These are phyloP conservation scores for Latheticus oryzae DNA, from an alignment of 2,888 invertebrate species.

Conservation along the genomic window DNA sequence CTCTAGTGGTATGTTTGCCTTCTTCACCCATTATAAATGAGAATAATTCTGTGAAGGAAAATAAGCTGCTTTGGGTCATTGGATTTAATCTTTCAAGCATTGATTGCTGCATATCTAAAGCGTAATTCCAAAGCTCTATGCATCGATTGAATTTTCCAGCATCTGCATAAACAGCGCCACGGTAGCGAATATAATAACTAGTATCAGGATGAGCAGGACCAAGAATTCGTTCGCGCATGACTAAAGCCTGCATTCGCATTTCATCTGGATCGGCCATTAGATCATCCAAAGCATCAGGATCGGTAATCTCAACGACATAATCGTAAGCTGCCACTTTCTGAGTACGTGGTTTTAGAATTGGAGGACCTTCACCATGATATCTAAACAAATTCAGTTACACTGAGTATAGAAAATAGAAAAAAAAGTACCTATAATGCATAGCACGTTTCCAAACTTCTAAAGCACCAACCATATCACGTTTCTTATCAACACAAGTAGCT, in stretches of 20 bases:
- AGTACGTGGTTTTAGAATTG: slow-evolving; percentile 79
- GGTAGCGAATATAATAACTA: slow-evolving; percentile 93
- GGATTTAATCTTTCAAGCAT: slow-evolving; percentile 93
- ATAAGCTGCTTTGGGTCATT: slow-evolving; percentile 93
- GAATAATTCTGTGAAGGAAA: slow-evolving; percentile 95
- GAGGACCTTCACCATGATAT: slow-evolving; percentile 69
- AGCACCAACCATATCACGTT: slow-evolving; percentile 92
- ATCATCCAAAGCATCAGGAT: slow-evolving; percentile 83
- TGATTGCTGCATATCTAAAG: slow-evolving; percentile 94
- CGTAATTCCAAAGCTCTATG: slow-evolving; percentile 96
- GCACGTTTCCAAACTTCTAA: slow-evolving; percentile 91
- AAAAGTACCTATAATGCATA: slow-evolving; percentile 87
- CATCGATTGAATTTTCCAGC: slow-evolving; percentile 91
- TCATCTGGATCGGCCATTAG: slow-evolving; percentile 93
- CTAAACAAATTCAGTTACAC: no score
- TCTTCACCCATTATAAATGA: slow-evolving; percentile 94
- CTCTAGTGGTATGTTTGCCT: slow-evolving; percentile 70
- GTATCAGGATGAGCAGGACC: slow-evolving; percentile 96
- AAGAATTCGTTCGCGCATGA: slow-evolving; percentile 91
- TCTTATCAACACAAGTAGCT: slow-evolving; percentile 96
- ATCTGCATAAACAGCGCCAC: slow-evolving; percentile 83
- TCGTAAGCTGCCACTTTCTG: slow-evolving; percentile 88
- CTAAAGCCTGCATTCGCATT: slow-evolving; percentile 94
- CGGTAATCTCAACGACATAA: slow-evolving; percentile 84
- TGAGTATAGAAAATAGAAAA: not conserved